Percentiles rank a stretch among this genome's conserved stretches.
Evolutionary conservation across 1,140 invertebrate genomes (phyloP).

Genomic region (Aricia agestis): DNA sequence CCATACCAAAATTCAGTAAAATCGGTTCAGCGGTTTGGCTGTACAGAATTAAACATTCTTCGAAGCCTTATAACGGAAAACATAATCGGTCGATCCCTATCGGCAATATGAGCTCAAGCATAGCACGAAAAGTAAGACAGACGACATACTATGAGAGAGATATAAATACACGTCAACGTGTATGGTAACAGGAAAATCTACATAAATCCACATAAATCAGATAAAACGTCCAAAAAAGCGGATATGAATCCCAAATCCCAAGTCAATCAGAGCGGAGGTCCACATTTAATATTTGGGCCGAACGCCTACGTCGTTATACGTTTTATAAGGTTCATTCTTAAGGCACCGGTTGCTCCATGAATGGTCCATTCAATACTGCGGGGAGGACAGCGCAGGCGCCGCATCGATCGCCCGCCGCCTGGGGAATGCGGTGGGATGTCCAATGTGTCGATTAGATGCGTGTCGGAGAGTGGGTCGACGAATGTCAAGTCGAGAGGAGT

Average conservation of each 20-base stretch:
- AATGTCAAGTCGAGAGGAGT: too few species aligned
- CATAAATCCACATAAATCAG: not conserved
- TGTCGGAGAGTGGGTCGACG: too few species aligned
- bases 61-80: too few species aligned
- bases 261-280: conserved; percentile 21
- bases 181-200: too few species aligned
- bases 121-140: too few species aligned
- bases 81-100: too few species aligned
- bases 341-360: conserved; percentile 69
- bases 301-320: conserved; percentile 31
- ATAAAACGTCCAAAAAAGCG: not conserved
- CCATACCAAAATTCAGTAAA: too few species aligned
- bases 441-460: conserved; percentile 27
- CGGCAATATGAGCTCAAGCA: too few species aligned
- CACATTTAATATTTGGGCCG: conserved; percentile 37
- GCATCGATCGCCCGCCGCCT: conserved; percentile 48
- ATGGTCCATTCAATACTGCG: conserved; percentile 68
- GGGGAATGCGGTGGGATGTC: conserved; percentile 34
- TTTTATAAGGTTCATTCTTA: conserved; percentile 51
- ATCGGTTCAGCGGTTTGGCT: too few species aligned
- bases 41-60: too few species aligned
- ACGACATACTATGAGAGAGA: too few species aligned
- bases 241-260: not conserved
- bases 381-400: conserved; percentile 46
- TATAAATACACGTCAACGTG: too few species aligned